Evolutionary conservation across 2,888 invertebrate species (phyloP).

Genomic region (Gortyna flavago): DNA sequence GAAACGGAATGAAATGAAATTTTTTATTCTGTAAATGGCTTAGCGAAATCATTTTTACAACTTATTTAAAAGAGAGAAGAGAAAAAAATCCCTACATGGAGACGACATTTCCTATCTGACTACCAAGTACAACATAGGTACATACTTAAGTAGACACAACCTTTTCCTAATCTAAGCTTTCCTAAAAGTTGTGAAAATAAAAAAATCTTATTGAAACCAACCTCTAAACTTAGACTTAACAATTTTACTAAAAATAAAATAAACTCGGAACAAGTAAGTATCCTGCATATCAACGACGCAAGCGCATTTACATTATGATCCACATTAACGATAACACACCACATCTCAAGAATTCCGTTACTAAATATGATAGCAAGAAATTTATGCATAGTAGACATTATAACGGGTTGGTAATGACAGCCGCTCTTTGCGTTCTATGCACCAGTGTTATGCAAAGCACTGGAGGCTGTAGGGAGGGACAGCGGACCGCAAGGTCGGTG

Average conservation of each 20-base stretch:
- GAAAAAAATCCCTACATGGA: neutral
- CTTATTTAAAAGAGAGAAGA: neutral
- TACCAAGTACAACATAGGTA: neutral
- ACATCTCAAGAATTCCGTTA: conserved; percentile 63
- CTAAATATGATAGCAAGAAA: conserved; percentile 63
- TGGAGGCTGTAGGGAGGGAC: conserved; percentile 61
- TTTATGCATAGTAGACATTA: conserved; percentile 57
- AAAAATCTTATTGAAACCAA: neutral
- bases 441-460: conserved; percentile 73
- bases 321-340: conserved; percentile 49
- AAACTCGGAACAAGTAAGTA: conserved; percentile 12
- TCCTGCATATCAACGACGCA: conserved; percentile 32
- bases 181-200: neutral
- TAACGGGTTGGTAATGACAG: conserved; percentile 68
- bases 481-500: conserved; percentile 67
- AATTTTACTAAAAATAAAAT: neutral
- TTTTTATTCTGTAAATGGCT: no score
- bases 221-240: neutral
- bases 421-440: conserved; percentile 39
- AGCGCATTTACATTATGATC: conserved; percentile 51
- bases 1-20: no score
- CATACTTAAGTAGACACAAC: no score
- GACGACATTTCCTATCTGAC: neutral
- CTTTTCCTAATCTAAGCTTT: neutral
- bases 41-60: neutral